Percentiles rank a stretch among this genome's conserved stretches.
Conservation (phyloP, 2,113 vertebrate species). For the Myocastor coypus region DNA sequence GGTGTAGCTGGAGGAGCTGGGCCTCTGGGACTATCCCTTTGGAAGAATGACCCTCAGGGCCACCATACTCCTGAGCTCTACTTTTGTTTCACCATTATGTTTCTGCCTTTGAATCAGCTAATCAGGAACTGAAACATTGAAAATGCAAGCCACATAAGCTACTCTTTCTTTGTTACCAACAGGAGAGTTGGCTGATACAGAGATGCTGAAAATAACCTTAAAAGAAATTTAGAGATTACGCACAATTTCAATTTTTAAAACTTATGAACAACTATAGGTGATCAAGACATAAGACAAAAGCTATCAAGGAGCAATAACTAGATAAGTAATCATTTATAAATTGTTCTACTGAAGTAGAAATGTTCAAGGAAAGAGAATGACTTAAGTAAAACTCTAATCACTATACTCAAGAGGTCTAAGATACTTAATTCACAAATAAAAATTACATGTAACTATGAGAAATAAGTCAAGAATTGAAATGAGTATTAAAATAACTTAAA, state of each 20-base stretch:
- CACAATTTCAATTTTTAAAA: neutral
- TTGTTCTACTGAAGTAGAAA: neutral
- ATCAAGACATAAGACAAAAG: neutral
- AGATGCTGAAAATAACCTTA: neutral
- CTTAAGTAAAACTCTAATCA: constrained; percentile 2
- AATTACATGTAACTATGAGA: neutral
- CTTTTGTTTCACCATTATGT: neutral
- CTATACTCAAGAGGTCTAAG: neutral
- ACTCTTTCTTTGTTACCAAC: neutral
- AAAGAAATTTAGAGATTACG: neutral
- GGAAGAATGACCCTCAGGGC: neutral
- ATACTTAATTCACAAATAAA: neutral
- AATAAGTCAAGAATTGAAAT: neutral
- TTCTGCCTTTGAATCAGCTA: neutral
- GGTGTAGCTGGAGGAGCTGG: neutral
- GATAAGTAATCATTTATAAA: neutral
- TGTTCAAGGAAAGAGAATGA: neutral
- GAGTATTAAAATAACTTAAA: neutral
- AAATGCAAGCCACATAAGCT: neutral
- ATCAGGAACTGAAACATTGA: neutral
- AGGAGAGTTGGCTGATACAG: neutral
- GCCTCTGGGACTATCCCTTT: neutral
- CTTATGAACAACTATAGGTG: neutral
- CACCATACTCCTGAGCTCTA: neutral
- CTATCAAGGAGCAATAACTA: neutral